Conservation (phyloP, 2,113 vertebrate species). For the Ahaetulla prasina region DNA sequence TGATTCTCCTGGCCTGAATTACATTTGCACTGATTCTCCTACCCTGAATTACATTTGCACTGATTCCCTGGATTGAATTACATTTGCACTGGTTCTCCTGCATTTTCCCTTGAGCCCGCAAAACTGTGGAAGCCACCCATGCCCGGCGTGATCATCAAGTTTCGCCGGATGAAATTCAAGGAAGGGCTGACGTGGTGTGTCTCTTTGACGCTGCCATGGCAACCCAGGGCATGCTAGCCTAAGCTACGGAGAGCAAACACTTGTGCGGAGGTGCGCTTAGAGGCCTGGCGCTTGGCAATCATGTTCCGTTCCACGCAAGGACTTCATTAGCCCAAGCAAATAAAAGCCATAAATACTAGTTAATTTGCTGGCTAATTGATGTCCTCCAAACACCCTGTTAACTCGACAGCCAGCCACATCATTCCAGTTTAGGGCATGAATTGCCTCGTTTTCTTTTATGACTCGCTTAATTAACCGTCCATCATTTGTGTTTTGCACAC, state of each 20-base stretch:
- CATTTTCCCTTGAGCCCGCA: not conserved
- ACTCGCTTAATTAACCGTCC: slow-evolving; percentile 6
- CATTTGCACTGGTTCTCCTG: not conserved
- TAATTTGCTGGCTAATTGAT: slow-evolving; percentile 11
- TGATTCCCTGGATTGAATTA: too few relatives aligned
- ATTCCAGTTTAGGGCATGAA: not conserved
- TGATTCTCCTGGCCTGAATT: too few relatives aligned
- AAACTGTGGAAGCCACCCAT: not conserved
- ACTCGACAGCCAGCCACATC: not conserved
- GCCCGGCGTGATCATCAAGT: not conserved
- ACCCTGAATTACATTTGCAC: not conserved
- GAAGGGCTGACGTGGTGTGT: not conserved
- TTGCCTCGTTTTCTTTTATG: not conserved
- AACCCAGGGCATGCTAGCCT: not conserved
- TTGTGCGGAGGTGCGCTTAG: accelerated
- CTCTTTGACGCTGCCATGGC: not conserved
- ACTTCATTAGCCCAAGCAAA: slow-evolving; percentile 26
- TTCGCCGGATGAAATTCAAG: not conserved
- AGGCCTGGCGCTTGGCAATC: not conserved
- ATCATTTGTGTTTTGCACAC: not conserved
- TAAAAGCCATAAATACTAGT: slow-evolving; percentile 19
- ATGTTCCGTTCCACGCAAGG: not conserved
- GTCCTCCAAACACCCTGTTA: not conserved
- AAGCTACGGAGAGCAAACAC: not conserved
- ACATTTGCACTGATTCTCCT: too few relatives aligned